phyloP scores from a whole-genome alignment of 2,113 vertebrate species.

The Pygoscelis adeliae region DNA sequence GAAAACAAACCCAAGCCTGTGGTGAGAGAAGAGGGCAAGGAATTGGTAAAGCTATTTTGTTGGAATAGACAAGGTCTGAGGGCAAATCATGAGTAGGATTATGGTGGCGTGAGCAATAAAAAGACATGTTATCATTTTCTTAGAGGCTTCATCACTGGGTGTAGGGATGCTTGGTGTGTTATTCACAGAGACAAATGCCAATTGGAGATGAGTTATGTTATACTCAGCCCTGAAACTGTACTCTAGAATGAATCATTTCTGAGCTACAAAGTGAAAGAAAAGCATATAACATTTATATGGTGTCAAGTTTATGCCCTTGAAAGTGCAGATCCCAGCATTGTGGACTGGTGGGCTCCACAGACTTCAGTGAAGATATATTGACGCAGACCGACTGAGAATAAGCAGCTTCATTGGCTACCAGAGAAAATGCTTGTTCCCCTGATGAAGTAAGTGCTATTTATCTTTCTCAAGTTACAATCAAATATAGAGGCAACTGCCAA shows the following conservation, averaged over 20 bases:
- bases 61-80: not conserved
- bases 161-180: not conserved
- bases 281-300: conserved; percentile 8
- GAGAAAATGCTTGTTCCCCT: not conserved
- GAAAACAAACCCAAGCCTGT: not conserved
- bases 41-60: not conserved
- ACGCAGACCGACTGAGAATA: not conserved
- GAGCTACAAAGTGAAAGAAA: conserved; percentile 13
- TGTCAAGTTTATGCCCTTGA: conserved; percentile 28
- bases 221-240: not conserved
- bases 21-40: not conserved
- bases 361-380: not conserved
- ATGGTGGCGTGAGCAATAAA: not conserved
- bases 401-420: not conserved
- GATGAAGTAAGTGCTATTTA: not conserved
- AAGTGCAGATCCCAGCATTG: conserved; percentile 1
- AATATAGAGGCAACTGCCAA: not conserved
- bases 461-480: not conserved
- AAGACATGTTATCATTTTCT: not conserved
- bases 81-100: not conserved
- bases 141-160: not conserved
- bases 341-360: not conserved
- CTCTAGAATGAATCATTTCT: conserved; percentile 23
- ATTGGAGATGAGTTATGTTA: not conserved
- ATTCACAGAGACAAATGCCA: not conserved